Percentiles rank a stretch among this genome's conserved stretches.
phyloP scores from a whole-genome alignment of 1,140 invertebrate genomes.

The Gonioctena quinquepunctata region DNA sequence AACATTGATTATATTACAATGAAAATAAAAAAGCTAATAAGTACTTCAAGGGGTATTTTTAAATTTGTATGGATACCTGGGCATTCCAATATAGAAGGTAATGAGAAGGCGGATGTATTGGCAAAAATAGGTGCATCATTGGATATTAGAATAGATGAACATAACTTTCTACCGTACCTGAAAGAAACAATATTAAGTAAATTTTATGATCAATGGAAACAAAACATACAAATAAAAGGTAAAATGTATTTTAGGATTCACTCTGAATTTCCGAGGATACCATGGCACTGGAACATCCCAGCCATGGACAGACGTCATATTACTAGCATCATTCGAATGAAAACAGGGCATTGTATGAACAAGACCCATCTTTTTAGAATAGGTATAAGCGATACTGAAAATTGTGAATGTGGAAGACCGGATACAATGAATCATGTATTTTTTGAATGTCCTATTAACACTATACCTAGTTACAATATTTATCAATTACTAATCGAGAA shows the following conservation, averaged over 20 bases:
- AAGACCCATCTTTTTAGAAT: background rate
- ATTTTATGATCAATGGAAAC: background rate
- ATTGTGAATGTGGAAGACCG: constrained; percentile 3
- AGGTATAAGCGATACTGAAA: background rate
- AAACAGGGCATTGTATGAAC: constrained; percentile 2
- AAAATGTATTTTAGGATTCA: background rate
- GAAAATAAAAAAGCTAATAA: background rate
- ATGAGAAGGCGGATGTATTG: constrained; percentile 5
- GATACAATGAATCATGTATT: constrained; percentile 9
- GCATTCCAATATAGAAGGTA: constrained; percentile 13
- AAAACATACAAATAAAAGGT: background rate
- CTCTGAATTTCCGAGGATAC: background rate
- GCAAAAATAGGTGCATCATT: constrained; percentile 12
- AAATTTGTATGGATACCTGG: constrained; percentile 21
- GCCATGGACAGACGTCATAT: background rate
- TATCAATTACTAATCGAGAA: background rate
- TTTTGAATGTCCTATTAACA: constrained; percentile 1
- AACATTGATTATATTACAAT: background rate
- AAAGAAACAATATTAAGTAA: background rate
- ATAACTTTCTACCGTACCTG: background rate
- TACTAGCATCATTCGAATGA: constrained; percentile 10
- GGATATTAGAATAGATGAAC: background rate
- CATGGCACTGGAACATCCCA: background rate
- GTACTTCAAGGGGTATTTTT: background rate
- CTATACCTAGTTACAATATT: background rate